These are phyloP conservation scores for Fulica atra DNA, from an alignment of 2,113 vertebrate genomes.

Conservation along the genomic window DNA sequence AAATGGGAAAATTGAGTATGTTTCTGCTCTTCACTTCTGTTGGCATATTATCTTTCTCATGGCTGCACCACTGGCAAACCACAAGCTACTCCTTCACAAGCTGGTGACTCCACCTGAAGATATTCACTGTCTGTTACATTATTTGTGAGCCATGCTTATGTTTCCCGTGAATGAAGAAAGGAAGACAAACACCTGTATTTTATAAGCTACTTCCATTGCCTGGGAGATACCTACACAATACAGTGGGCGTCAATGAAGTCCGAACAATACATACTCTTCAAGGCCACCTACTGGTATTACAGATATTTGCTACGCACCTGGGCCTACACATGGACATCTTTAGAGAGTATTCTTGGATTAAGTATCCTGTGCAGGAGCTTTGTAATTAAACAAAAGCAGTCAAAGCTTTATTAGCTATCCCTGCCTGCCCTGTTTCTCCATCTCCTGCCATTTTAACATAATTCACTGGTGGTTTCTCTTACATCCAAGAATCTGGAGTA, in stretches of 20 bases:
- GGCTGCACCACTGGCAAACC: not conserved
- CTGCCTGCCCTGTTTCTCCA: not conserved
- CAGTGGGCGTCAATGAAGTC: not conserved
- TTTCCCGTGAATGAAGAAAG: not conserved
- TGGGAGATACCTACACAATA: not conserved
- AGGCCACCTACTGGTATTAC: not conserved
- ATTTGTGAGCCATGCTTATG: not conserved
- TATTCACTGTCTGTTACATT: not conserved
- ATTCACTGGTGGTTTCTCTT: not conserved
- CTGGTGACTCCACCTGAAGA: not conserved
- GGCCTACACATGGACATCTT: accelerated
- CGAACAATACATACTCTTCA: accelerated
- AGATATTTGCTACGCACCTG: not conserved
- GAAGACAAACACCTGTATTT: not conserved
- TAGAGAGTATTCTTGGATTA: not conserved
- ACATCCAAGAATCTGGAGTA: not conserved
- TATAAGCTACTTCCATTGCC: not conserved
- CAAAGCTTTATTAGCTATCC: not conserved
- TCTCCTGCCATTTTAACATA: not conserved
- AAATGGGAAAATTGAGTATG: not conserved
- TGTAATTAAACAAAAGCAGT: not conserved
- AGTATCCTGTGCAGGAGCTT: not conserved
- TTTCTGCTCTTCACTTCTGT: not conserved
- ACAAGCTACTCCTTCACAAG: not conserved
- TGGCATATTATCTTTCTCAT: not conserved